A percentile compares a stretch with the other conserved stretches of the same genome.
These are phyloP conservation scores for Deroptyus accipitrinus DNA, from an alignment of 2,113 vertebrate genomes.

Conservation along the genomic window DNA sequence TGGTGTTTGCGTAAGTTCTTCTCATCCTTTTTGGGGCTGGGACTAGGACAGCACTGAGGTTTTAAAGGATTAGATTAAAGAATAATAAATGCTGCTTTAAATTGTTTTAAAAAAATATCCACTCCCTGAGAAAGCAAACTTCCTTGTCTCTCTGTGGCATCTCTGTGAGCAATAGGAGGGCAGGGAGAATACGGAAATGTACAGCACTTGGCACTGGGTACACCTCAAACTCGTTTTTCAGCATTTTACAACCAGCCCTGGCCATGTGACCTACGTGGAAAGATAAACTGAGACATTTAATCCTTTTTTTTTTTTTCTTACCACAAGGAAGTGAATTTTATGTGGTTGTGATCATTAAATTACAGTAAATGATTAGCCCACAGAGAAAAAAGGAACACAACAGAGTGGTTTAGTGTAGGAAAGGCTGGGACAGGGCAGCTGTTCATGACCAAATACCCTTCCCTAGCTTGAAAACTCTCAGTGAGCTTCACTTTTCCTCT, in stretches of 20 bases:
- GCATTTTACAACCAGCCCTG: slow-evolving; percentile 62
- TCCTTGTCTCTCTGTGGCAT: slow-evolving; percentile 33
- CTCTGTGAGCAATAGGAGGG: neutral
- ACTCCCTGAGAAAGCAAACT: slow-evolving; percentile 38
- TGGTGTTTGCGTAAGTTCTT: neutral
- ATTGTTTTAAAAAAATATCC: neutral
- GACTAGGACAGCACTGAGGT: neutral
- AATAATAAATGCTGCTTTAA: neutral
- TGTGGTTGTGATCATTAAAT: slow-evolving; percentile 5
- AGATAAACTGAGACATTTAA: slow-evolving; percentile 64
- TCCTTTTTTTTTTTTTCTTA: slow-evolving; percentile 13
- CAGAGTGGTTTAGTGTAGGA: neutral
- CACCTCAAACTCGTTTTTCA: slow-evolving; percentile 66
- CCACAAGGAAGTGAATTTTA: slow-evolving; percentile 49
- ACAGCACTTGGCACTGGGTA: slow-evolving; percentile 49
- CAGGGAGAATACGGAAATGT: slow-evolving; percentile 47
- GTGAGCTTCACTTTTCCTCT: neutral
- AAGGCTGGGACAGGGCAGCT: neutral
- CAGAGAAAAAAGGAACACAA: neutral
- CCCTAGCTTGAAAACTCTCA: neutral
- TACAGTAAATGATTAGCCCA: slow-evolving; percentile 20
- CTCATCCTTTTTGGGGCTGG: neutral
- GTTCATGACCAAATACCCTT: neutral
- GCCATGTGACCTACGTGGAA: slow-evolving; percentile 55
- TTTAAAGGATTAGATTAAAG: slow-evolving; percentile 23